Percentiles rank a stretch among this genome's conserved stretches.
phyloP scores from a whole-genome alignment of 2,888 invertebrate genomes.

The Platycnemis pennipes region DNA sequence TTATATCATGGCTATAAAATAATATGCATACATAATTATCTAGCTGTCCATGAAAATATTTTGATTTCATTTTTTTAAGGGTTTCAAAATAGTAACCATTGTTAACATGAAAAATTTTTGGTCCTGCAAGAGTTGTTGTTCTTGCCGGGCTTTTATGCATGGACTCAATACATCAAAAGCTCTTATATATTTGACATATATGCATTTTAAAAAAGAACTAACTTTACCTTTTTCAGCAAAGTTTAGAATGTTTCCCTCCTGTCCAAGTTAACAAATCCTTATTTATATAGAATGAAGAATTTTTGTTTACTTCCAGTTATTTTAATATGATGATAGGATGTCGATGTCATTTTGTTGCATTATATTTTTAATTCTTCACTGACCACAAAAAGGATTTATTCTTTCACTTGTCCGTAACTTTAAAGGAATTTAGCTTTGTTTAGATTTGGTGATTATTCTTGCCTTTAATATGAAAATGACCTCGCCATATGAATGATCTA shows the following conservation, averaged over 20 bases:
- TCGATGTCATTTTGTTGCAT: background rate
- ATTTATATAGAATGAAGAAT: conserved; percentile 34
- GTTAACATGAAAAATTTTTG: conserved; percentile 59
- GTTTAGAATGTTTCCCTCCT: conserved; percentile 27
- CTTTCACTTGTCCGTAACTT: background rate
- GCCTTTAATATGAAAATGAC: conserved; percentile 11
- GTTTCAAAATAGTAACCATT: conserved; percentile 65
- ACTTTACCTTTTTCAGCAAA: conserved; percentile 58
- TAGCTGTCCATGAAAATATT: conserved; percentile 64
- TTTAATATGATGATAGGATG: background rate
- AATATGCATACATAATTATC: conserved; percentile 62
- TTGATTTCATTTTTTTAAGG: conserved; percentile 50
- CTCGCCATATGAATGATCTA: background rate
- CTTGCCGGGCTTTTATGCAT: conserved; percentile 63
- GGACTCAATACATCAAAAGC: conserved; percentile 67
- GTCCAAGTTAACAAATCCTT: background rate
- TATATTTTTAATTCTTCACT: background rate
- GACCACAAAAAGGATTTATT: background rate
- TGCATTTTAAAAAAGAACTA: conserved; percentile 48
- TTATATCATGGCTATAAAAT: conserved; percentile 61
- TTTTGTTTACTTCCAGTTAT: conserved; percentile 19
- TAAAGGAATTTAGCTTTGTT: conserved; percentile 9
- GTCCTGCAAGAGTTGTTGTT: conserved; percentile 59
- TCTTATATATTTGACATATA: conserved; percentile 59
- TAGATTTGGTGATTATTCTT: conserved; percentile 1